Conservation (phyloP, 2,888 invertebrate genomes). For the Diadegma fenestrale region DNA sequence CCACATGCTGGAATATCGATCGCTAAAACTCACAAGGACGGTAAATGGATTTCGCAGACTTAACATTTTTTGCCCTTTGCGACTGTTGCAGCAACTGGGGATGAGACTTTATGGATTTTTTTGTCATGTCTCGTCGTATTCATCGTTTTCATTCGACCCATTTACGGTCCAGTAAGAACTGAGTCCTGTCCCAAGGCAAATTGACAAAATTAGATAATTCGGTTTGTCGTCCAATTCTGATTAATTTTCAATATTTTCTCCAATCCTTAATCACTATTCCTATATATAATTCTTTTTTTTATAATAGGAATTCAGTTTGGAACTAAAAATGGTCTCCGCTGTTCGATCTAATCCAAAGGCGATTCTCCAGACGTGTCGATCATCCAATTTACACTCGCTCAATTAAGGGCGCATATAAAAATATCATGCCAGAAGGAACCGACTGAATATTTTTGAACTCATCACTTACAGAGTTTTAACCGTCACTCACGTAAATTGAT, state of each 20-base stretch:
- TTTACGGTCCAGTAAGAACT: not conserved
- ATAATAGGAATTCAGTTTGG: not conserved
- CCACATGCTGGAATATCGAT: constrained; percentile 26
- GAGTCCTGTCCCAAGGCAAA: not conserved
- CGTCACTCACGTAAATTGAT: not conserved
- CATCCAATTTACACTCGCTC: not conserved
- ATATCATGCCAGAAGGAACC: not conserved
- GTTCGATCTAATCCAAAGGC: not conserved
- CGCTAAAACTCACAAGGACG: constrained; percentile 1
- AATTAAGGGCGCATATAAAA: not conserved
- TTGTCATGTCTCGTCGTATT: not conserved
- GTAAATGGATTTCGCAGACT: not conserved
- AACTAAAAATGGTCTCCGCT: not conserved
- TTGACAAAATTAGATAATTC: not conserved
- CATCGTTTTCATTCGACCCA: not conserved
- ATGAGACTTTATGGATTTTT: not conserved
- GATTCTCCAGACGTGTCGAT: not conserved
- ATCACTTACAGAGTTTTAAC: not conserved
- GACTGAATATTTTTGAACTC: not conserved
- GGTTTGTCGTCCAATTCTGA: not conserved
- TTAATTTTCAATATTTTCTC: not conserved
- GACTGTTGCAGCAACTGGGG: not conserved
- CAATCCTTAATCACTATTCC: not conserved
- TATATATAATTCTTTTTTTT: not conserved
- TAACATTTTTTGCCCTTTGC: not conserved